A percentile compares a stretch with the other conserved stretches of the same genome.
Conservation (phyloP, 2,113 vertebrate species). For the Dolichallabes microphthalmus region DNA sequence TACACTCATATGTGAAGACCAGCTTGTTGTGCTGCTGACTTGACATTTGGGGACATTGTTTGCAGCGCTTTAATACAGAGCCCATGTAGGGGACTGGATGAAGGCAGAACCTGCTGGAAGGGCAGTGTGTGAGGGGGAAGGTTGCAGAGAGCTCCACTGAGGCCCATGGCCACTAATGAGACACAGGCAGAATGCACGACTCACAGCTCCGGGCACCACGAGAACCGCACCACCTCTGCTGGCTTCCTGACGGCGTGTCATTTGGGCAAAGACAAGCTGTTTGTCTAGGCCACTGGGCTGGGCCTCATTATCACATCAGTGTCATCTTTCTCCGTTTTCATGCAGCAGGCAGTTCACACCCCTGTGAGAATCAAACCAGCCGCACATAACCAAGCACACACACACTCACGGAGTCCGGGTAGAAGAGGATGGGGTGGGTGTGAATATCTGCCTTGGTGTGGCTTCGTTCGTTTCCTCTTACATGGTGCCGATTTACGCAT, state of each 20-base stretch:
- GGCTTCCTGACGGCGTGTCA: slow-evolving; percentile 57
- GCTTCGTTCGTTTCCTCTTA: slow-evolving; percentile 30
- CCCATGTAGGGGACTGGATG: not conserved
- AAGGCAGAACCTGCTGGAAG: not conserved
- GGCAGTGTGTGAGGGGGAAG: not conserved
- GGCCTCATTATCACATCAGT: slow-evolving; percentile 67
- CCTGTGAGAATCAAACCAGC: slow-evolving; percentile 47
- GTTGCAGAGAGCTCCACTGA: slow-evolving; percentile 3
- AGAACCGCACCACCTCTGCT: not conserved
- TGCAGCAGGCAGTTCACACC: slow-evolving; percentile 61
- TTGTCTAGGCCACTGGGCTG: slow-evolving; percentile 52
- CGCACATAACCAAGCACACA: slow-evolving; percentile 6
- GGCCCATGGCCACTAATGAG: slow-evolving; percentile 49
- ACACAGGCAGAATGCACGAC: slow-evolving; percentile 18
- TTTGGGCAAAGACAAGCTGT: slow-evolving; percentile 45
- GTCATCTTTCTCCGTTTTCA: slow-evolving; percentile 69
- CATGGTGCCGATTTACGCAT: slow-evolving; percentile 2
- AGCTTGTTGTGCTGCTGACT: slow-evolving; percentile 3
- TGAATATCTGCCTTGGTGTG: slow-evolving; percentile 19
- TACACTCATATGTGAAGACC: not conserved
- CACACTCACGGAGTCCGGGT: not conserved
- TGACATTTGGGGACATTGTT: slow-evolving; percentile 18
- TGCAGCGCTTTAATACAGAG: not conserved
- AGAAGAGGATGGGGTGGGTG: not conserved
- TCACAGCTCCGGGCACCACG: not conserved